phyloP scores from a whole-genome alignment of 2,113 vertebrate genomes.

The Phylloscopus trochiloides region DNA sequence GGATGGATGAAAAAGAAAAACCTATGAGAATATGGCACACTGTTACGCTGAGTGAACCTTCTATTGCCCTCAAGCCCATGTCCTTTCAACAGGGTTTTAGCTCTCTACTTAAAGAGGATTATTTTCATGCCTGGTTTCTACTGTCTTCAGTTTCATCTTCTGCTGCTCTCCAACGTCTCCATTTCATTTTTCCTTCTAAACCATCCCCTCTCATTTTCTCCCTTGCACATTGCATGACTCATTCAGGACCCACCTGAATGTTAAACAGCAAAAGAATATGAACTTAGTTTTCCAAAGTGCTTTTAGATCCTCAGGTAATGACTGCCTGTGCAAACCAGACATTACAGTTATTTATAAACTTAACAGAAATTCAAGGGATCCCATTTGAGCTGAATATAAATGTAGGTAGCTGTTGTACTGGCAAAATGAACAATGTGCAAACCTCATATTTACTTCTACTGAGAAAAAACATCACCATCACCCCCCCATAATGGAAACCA shows the following conservation, averaged over 20 bases:
- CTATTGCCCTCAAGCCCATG: background rate
- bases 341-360: background rate
- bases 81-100: background rate
- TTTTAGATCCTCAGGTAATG: background rate
- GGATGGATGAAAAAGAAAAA: background rate
- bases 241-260: background rate
- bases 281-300: background rate
- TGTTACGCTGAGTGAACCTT: background rate
- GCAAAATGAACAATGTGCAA: background rate
- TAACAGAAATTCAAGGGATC: background rate
- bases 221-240: background rate
- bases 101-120: background rate
- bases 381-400: background rate
- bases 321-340: background rate
- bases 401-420: background rate
- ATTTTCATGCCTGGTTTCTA: background rate
- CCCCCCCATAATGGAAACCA: background rate
- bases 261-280: background rate
- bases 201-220: background rate
- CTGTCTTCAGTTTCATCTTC: background rate
- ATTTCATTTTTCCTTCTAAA: background rate
- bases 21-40: background rate
- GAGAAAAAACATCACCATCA: background rate
- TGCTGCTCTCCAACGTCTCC: background rate
- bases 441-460: background rate